Evolutionary conservation across 2,113 vertebrate genomes (phyloP).

Genomic region (Jacana jacana): DNA sequence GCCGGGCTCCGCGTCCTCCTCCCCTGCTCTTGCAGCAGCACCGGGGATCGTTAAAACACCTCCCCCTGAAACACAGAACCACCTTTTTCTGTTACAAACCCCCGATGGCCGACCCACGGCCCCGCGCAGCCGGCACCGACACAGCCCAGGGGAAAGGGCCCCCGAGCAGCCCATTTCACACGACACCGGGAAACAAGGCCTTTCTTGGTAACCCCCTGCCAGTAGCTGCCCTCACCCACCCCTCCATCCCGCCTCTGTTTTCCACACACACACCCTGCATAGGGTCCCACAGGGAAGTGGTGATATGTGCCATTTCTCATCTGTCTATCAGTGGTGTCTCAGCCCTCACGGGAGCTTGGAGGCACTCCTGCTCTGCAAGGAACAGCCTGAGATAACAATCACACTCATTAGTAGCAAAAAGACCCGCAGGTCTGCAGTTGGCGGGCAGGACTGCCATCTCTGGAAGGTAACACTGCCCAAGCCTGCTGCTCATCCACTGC

Average conservation of each 20-base stretch:
- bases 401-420: fast-evolving
- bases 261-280: too few species aligned
- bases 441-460: not conserved
- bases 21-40: not conserved
- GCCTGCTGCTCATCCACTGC: not conserved
- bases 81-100: too few species aligned
- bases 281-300: not conserved
- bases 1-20: not conserved
- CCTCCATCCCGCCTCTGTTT: not conserved
- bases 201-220: not conserved
- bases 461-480: not conserved
- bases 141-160: too few species aligned
- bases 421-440: not conserved
- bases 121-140: not conserved
- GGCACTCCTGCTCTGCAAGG: not conserved
- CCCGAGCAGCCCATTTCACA: fast-evolving
- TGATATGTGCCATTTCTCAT: not conserved
- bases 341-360: not conserved
- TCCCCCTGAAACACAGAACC: too few species aligned
- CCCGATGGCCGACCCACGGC: fast-evolving
- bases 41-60: too few species aligned
- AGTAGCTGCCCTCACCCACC: not conserved
- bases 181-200: not conserved
- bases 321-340: fast-evolving
- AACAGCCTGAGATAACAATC: not conserved